Percentiles rank a stretch among this genome's conserved stretches.
phyloP scores from a whole-genome alignment of 2,797 vertebrate species.

The Poeciliopsis presidionis region DNA sequence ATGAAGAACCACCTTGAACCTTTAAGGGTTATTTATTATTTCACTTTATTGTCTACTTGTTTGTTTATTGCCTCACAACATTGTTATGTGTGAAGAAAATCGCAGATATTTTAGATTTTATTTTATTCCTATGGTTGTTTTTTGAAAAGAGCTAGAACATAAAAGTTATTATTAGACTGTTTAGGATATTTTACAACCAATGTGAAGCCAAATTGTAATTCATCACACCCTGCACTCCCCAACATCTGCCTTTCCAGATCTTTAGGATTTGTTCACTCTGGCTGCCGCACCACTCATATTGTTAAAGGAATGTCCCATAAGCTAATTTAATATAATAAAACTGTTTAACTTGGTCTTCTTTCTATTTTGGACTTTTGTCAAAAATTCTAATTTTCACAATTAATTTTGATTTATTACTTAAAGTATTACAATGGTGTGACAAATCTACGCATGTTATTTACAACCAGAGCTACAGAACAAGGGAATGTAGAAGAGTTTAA shows the following conservation, averaged over 20 bases:
- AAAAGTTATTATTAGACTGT: background rate
- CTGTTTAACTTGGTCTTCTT: background rate
- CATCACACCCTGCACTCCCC: background rate
- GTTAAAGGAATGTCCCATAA: conserved; percentile 35
- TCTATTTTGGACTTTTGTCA: background rate
- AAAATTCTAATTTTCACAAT: background rate
- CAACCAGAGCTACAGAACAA: conserved; percentile 23
- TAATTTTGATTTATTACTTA: background rate
- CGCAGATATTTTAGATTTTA: background rate
- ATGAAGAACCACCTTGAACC: background rate
- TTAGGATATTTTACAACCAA: background rate
- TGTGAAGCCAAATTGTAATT: background rate
- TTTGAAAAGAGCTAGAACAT: background rate
- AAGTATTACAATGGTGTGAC: background rate
- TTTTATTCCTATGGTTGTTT: background rate
- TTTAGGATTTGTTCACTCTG: conserved; percentile 67
- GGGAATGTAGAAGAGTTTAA: conserved; percentile 26
- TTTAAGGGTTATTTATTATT: background rate
- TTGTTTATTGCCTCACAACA: background rate
- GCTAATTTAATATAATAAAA: conserved; percentile 19
- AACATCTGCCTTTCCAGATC: conserved; percentile 72
- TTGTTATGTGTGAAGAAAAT: background rate
- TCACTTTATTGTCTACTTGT: background rate
- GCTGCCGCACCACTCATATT: conserved; percentile 42
- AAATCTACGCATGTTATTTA: conserved; percentile 27